phyloP scores from a whole-genome alignment of 2,888 invertebrate genomes.

The Caenorhabditis plicata region DNA sequence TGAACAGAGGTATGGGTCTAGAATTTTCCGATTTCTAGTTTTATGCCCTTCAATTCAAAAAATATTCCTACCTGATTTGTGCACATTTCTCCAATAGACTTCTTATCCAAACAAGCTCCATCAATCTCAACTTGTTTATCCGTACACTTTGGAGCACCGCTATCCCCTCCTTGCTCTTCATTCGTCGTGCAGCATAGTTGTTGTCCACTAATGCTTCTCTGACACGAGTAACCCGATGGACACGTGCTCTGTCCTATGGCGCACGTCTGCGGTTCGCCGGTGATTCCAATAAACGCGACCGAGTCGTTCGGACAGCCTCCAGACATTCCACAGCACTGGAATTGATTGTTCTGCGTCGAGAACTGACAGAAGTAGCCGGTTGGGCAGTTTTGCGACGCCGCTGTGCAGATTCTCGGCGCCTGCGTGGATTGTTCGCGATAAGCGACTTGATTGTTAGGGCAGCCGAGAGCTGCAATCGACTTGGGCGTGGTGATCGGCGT shows the following conservation, averaged over 20 bases:
- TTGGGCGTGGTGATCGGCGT: conserved; percentile 62
- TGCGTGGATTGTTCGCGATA: conserved; percentile 53
- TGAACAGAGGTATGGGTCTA: no score
- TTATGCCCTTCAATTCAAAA: no score
- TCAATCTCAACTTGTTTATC: conserved; percentile 61
- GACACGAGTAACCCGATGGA: conserved; percentile 62
- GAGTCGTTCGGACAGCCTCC: conserved; percentile 63
- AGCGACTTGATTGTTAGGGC: conserved; percentile 63
- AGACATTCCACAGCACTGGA: conserved; percentile 60
- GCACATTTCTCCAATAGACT: conserved; percentile 51
- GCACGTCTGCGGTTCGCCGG: conserved; percentile 62
- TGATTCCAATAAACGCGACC: conserved; percentile 64
- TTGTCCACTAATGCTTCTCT: conserved; percentile 54
- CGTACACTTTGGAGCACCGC: conserved; percentile 48
- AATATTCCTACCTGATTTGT: no score
- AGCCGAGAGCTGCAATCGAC: conserved; percentile 59
- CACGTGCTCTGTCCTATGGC: conserved; percentile 62
- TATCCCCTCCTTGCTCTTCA: conserved; percentile 18
- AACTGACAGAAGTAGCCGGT: conserved; percentile 58
- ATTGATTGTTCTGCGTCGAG: conserved; percentile 40
- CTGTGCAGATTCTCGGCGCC: conserved; percentile 57
- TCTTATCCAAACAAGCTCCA: conserved; percentile 58
- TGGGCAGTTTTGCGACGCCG: conserved; percentile 59
- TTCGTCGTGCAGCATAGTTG: conserved; percentile 63
- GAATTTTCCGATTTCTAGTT: no score